These are phyloP conservation scores for Drosophila serrata DNA, from an alignment of 1,140 invertebrate species.

Conservation along the genomic window DNA sequence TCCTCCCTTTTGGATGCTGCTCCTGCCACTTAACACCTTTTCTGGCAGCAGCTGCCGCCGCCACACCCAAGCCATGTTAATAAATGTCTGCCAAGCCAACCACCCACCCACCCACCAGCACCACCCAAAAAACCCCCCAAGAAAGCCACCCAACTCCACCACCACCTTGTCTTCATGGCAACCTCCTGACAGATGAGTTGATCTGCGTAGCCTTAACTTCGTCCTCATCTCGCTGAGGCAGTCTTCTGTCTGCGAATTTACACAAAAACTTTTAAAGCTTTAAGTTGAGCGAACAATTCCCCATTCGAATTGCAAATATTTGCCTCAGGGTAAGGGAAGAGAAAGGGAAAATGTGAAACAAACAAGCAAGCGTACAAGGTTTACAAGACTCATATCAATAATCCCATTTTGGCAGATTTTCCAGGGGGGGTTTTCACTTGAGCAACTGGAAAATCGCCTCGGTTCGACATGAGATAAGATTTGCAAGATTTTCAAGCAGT, in stretches of 20 bases:
- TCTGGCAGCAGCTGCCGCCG: slow-evolving; percentile 42
- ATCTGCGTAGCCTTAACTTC: slow-evolving; percentile 56
- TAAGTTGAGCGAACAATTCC: slow-evolving; percentile 50
- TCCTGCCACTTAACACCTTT: slow-evolving; percentile 49
- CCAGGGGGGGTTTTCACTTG: slow-evolving; percentile 35
- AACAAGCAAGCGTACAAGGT: slow-evolving; percentile 24
- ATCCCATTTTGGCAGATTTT: slow-evolving; percentile 67
- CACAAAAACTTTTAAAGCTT: slow-evolving; percentile 81
- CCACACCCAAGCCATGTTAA: slow-evolving; percentile 68
- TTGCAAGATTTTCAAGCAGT: slow-evolving; percentile 16
- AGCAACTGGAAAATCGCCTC: slow-evolving; percentile 21
- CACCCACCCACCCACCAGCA: not conserved
- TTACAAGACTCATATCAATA: slow-evolving; percentile 77
- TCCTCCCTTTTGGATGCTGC: slow-evolving; percentile 14
- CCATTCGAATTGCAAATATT: slow-evolving; percentile 51
- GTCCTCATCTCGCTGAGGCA: slow-evolving; percentile 15
- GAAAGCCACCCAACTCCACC: not conserved
- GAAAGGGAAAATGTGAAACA: slow-evolving; percentile 10
- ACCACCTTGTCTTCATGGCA: slow-evolving; percentile 2
- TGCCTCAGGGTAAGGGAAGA: not conserved
- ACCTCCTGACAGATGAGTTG: slow-evolving; percentile 56
- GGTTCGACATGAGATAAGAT: slow-evolving; percentile 14
- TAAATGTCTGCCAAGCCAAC: slow-evolving; percentile 52
- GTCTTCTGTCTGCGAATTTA: slow-evolving; percentile 42
- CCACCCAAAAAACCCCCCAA: not conserved